These are phyloP conservation scores for Turnix velox DNA, from an alignment of 2,113 vertebrate genomes.

Conservation along the genomic window DNA sequence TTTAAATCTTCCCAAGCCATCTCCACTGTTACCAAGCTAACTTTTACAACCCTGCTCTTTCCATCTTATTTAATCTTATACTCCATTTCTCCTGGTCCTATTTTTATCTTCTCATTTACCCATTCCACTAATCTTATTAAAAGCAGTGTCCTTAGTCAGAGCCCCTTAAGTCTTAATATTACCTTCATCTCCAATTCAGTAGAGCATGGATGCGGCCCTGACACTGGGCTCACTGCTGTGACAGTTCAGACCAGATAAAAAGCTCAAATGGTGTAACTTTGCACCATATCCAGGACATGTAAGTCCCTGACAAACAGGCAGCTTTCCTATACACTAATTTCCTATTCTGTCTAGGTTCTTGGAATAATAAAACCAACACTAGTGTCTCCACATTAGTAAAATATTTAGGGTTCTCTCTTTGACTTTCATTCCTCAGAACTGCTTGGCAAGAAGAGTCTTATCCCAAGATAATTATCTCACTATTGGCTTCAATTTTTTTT, in stretches of 20 bases:
- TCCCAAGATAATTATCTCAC: not conserved
- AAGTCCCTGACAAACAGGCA: not conserved
- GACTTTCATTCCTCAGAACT: not conserved
- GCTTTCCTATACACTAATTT: not conserved
- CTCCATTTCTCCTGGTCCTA: not conserved
- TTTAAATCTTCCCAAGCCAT: not conserved
- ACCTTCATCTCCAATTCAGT: not conserved
- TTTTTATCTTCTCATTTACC: not conserved
- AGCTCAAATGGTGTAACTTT: not conserved
- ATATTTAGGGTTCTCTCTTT: not conserved
- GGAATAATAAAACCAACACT: not conserved
- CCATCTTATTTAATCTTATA: not conserved
- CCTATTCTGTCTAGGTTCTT: not conserved
- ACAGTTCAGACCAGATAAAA: not conserved
- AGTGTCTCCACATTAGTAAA: not conserved
- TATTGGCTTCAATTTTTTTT: not conserved
- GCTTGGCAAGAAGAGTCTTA: not conserved
- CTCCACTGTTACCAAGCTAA: not conserved
- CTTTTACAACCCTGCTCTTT: not conserved
- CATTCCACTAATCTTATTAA: not conserved
- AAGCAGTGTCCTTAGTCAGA: not conserved
- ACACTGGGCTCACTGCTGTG: not conserved
- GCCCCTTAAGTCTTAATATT: not conserved
- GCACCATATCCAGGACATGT: not conserved
- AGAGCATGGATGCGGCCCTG: not conserved